phyloP scores from a whole-genome alignment of 2,888 invertebrate genomes.

The Dinocampus coccinellae region DNA sequence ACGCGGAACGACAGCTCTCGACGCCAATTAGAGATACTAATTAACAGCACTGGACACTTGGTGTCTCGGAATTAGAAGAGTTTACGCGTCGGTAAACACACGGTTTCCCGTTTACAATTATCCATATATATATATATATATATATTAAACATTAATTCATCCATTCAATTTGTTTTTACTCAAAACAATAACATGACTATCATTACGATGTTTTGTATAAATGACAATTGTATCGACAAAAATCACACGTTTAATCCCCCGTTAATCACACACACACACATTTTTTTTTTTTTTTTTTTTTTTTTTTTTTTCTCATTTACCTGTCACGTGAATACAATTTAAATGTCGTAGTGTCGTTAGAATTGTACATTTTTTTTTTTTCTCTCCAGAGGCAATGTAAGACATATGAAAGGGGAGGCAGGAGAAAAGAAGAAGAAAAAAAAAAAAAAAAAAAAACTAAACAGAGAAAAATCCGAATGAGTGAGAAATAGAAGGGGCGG shows the following conservation, averaged over 20 bases:
- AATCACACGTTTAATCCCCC: too few relatives aligned
- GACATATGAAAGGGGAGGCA: too few relatives aligned
- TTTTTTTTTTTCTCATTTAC: too few relatives aligned
- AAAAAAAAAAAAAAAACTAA: conserved; percentile 20
- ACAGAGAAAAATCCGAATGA: too few relatives aligned
- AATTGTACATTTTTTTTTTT: too few relatives aligned
- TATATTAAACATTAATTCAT: not conserved
- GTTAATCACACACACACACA: too few relatives aligned
- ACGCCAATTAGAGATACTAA: conserved; percentile 40
- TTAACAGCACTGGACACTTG: conserved; percentile 36
- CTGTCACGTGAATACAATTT: too few relatives aligned
- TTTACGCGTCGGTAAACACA: conserved; percentile 37
- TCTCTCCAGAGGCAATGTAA: too few relatives aligned
- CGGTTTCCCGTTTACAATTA: conserved; percentile 25
- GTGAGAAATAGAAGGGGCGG: conserved; percentile 41
- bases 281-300: too few relatives aligned
- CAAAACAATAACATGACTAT: not conserved
- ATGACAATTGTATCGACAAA: not conserved
- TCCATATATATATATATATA: conserved; percentile 9
- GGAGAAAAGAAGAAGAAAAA: not conserved
- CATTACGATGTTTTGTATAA: too few relatives aligned
- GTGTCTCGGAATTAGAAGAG: conserved; percentile 22
- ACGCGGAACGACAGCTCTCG: conserved; percentile 30
- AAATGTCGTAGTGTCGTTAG: too few relatives aligned
- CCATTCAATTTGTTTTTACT: not conserved